Conservation (phyloP, 2,888 invertebrate genomes). For the Aethes cnicana region DNA sequence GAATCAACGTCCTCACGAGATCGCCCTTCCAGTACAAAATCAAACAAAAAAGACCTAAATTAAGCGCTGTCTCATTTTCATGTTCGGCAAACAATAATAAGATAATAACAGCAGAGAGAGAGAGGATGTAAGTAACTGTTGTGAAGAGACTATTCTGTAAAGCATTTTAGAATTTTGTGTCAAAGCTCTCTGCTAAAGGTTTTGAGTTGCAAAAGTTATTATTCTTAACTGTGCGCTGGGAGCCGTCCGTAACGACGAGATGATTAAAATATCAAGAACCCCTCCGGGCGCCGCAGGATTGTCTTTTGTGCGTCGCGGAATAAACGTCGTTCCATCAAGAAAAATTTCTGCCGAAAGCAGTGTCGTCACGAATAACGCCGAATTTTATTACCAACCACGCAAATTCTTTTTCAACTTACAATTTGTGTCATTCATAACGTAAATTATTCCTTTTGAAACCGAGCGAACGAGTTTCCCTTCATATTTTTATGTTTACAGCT, state of each 20-base stretch:
- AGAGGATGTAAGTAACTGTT: too few relatives aligned
- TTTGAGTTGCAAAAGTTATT: conserved; percentile 44
- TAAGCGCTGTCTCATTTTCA: too few relatives aligned
- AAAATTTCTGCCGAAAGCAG: conserved; percentile 46
- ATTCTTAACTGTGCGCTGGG: conserved; percentile 42
- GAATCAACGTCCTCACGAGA: too few relatives aligned
- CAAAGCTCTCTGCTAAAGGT: conserved; percentile 34
- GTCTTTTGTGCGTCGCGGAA: conserved; percentile 47
- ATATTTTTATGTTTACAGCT: conserved; percentile 22
- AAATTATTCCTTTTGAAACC: conserved; percentile 44
- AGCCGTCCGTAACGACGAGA: conserved; percentile 47
- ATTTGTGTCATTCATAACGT: conserved; percentile 47
- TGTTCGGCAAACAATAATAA: too few relatives aligned
- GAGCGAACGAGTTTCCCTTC: conserved; percentile 26
- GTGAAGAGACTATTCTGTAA: background rate
- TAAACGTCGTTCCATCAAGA: conserved; percentile 51
- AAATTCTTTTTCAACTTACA: conserved; percentile 39
- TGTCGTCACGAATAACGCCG: conserved; percentile 45
- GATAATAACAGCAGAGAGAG: too few relatives aligned
- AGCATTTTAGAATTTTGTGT: conserved; percentile 10
- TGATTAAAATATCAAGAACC: conserved; percentile 58
- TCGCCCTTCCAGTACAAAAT: too few relatives aligned
- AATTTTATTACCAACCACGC: conserved; percentile 49
- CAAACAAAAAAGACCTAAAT: too few relatives aligned
- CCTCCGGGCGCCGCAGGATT: conserved; percentile 41